Evolutionary conservation across 2,797 vertebrate genomes (phyloP), one percentile per base, ranked within the genome.

Genomic region (Rhabdophis nuchalis): DNA sequence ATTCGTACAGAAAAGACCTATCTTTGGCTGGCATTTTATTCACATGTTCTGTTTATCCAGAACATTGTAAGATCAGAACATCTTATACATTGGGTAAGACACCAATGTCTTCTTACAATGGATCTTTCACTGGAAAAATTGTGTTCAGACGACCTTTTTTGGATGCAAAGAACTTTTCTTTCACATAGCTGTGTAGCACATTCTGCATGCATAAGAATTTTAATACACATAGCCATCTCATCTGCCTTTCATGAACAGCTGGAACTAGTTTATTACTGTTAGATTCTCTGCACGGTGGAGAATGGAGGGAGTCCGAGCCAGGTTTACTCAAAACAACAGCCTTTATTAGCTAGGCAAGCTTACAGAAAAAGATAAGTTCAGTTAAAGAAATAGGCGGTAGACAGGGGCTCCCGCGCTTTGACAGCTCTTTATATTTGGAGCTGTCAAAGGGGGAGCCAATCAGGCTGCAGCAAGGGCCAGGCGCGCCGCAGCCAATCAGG

Each of bases 1-100:
- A 93, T 90, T 95, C 94, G 52, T 88, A 92, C 90, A 91, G 1
- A 1, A 89, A 92, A 93, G 11, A 20, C 9, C 20, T 92, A 85
- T 91, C 92, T 64, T 46, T 91, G 0, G 11, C 93, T 36, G 87
- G 87, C 88, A 85, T 85, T 53, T 86, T 72, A 9, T 87, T n/a
- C 60, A 52, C 29, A 87, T 86, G 36, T 14, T 56, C 52, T n/a
- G 18, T 41, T 82, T 72, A 18, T 20, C 53, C 11, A 86, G 61
- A 14, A 52, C 82, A 92, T 58, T 18, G 7, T 72, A 23, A 29
- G n/a, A 88, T 16, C 13, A n/a, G 29, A 88, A 57, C 29, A 41
- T 18, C 36, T 88, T 23, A 25, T 41, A 82, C 14, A 16, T 14
- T 54, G 32, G 85, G 36, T 72, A 52, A 36, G 60, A 87, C 54